Evolutionary conservation across 2,888 invertebrate species (phyloP), one percentile per base, ranked within the genome.

Genomic region (Phlogophora meticulosa): DNA sequence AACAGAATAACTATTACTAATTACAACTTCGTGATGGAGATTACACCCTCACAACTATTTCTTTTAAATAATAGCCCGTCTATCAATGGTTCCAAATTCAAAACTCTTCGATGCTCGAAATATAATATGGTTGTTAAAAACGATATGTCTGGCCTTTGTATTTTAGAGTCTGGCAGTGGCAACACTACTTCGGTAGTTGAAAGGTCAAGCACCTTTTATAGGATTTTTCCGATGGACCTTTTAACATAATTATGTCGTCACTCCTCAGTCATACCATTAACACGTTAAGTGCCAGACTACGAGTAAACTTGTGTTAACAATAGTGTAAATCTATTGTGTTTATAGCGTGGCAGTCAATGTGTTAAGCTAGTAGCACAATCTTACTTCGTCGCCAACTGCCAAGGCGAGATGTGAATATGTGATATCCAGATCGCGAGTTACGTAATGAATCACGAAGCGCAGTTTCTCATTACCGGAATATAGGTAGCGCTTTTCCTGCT

Each of bases 1-100:
- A 77, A 72, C 55, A 61, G 34, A 57, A 34, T 10, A 10, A 20
- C 61, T 66, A 61, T 13, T 15, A 28, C 5, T 28, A 42, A n/a
- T 11, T 15, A 42, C 5, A 15, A 59, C 11, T 52, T n/a, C 7
- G 7, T 13, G 13, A 22, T 13, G 11, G 11, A n/a, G 34, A 17
- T 28, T 28, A 28, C 28, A 28, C 28, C 28, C 5, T 28, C 28
- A 28, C 2, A 28, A 28, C 2, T 28, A n/a, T n/a, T n/a, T n/a
- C n/a, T n/a, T n/a, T n/a, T n/a, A n/a, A n/a, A n/a, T n/a, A n/a
- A n/a, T n/a, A n/a, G n/a, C n/a, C n/a, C n/a, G n/a, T n/a, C n/a
- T n/a, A n/a, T n/a, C n/a, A n/a, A n/a, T n/a, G n/a, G n/a, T n/a
- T n/a, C n/a, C n/a, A n/a, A n/a, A n/a, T n/a, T n/a, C n/a, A n/a